Evolutionary conservation across 2,888 invertebrate genomes (phyloP), one percentile per base, ranked within the genome.

Genomic region (Eristalis intricaria): DNA sequence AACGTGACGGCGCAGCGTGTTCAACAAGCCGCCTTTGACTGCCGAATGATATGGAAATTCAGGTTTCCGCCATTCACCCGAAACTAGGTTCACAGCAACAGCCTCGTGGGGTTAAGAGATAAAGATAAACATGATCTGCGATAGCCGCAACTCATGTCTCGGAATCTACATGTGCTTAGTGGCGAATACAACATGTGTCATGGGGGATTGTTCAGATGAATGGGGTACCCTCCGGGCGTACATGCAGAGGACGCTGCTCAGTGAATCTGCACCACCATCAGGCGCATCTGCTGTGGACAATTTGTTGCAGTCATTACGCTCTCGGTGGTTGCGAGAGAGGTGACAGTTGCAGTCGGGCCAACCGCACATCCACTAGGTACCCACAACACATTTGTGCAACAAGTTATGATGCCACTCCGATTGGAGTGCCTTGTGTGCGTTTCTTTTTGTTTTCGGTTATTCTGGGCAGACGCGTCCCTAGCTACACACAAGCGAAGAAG

Each of bases 151-250:
- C 35, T 43, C 84, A 81, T 66, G 61, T 61, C 78, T 63, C 22
- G 61, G 61, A 61, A 81, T 76, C 71, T 81, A 81, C 81, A 85
- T 68, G 79, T 38, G 60, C 68, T 79, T 79, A 79, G 61, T 76
- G 66, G 76, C 63, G 23, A 35, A 71, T 43, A 26, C 40, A 80
- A 85, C 81, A 85, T 43, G 71, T 81, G 81, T 80, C 58, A 50
- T 23, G 60, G 61, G 61, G 70, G 60, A 79, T 60, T 83, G 73
- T 64, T 79, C 11, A 38, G 69, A 74, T 74, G 80, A 64, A 74
- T 58, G 7, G 19, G 15, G 7, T 35, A 26, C 56, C 50, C 19
- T 15, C 11, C 22, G 43, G 10, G 32, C 69, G n/a, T n/a, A 60
- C 11, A 19, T 56, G 22, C 4, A 56, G 56, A 56, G 13, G 29